Evolutionary conservation across 2,113 vertebrate genomes (phyloP), one percentile per base, ranked within the genome.

Genomic region (Otolemur garnettii): DNA sequence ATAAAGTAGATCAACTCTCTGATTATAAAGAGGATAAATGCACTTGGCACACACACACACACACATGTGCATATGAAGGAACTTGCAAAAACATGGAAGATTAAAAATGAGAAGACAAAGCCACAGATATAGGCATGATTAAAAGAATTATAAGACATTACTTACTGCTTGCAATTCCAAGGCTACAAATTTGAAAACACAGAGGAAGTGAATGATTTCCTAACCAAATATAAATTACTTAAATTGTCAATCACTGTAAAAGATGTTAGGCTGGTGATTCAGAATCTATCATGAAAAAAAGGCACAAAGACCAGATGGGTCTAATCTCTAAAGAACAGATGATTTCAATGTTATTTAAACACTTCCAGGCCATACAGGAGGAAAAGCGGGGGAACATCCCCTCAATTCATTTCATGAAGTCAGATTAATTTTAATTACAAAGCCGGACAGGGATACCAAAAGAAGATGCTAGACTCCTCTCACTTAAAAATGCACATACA

Each of bases 281-380:
- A 93, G 92, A 86, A 89, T 75, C 77, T 80, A 69, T 91, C 18
- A 1, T 87, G 84, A 71, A 89, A 96, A 50, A 96, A 94, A 89
- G 79, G 68, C 75, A 89, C 87, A 64, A 95, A 96, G 84, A 96
- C 95, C 92, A 96, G 92, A 93, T 93, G 97, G 90, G 26, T 77
- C 95, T 96, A 91, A 93, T 97, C 45, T 97, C 96, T 94, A 89
- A 95, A 78, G 57, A 97, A 79, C 92, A 97, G 94, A 94, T 87
- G 64, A 96, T 86, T 95, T 42, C 50, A 86, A 59, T 88, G 60
- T 77, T 82, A 85, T 90, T 96, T 93, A 96, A 96, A 94, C 64
- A 95, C 88, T 93, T 91, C 92, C 45, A 94, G 92, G 74, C 93
- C 64, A 94, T 45, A 7, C 45, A 9, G 53, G 66, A 9, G 12